Evolutionary conservation across 2,797 vertebrate species (phyloP), one percentile per base, ranked within the genome.

Genomic region (Arremon aurantiirostris): DNA sequence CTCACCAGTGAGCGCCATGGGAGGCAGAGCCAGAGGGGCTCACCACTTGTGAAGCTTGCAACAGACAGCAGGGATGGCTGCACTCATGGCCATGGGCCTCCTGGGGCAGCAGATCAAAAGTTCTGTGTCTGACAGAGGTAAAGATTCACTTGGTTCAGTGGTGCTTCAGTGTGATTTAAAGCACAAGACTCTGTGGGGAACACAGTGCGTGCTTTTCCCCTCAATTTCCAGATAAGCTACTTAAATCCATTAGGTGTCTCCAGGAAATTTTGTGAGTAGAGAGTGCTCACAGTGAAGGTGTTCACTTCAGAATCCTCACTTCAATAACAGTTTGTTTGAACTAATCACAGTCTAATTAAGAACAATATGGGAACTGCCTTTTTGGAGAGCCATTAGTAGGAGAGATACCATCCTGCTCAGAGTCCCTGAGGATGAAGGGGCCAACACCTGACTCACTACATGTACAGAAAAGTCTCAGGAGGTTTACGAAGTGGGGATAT

Each of bases 1-100:
- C 30, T 61, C 42, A 64, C 12, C 32, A 39, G 19, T 10, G 23
- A 15, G 21, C 16, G 15, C 44, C 55, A 37, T 0, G 0, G 4
- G 9, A 42, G 32, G 26, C 30, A 84, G 37, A 66, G 42, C 20
- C 64, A 37, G 30, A 81, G 37, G 18, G 6, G 30, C 14, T 69
- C 18, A 11, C 4, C 0, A 0, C 18, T 27, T 6, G 9, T 23
- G 47, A 44, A 28, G 22, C 5, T 65, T 41, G 11, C 55, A 49
- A 26, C 18, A 65, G 57, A 28, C 4, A 72, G 2, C 9, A 34
- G 47, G 5, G 44, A 11, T 28, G 9, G 17, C 21, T 66, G 26
- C 30, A 72, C 24, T 1, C 73, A 61, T 1, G 0, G 34, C 6
- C 30, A 19, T 0, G 3, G 78, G 27, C 17, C 5, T 73, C n/a